These are phyloP conservation scores for Volucella inanis DNA, from an alignment of 2,888 invertebrate genomes.

Conservation along the genomic window DNA sequence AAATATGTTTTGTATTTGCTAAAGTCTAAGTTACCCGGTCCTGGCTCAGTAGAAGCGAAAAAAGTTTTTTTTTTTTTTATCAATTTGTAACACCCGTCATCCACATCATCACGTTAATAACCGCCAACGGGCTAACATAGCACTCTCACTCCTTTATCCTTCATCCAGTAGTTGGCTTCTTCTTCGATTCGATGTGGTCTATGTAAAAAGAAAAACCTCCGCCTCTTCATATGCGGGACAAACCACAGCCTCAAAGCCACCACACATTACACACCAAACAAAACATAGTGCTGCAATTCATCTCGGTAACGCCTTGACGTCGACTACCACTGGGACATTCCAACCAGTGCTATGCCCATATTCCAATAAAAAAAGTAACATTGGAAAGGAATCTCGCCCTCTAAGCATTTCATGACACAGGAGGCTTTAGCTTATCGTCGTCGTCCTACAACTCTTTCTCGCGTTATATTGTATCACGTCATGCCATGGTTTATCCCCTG, in stretches of 20 bases:
- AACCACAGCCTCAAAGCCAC: constrained; percentile 1
- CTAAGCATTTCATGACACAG: constrained; percentile 58
- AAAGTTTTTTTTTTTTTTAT: constrained; percentile 39
- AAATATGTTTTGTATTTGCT: too few species aligned
- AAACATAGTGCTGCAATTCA: constrained; percentile 57
- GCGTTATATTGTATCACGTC: constrained; percentile 56
- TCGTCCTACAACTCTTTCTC: constrained; percentile 63
- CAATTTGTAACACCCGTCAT: constrained; percentile 72
- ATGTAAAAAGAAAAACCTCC: constrained; percentile 55
- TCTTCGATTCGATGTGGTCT: constrained; percentile 67
- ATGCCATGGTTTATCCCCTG: constrained; percentile 55
- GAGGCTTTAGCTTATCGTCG: constrained; percentile 57
- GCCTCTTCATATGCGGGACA: constrained; percentile 48
- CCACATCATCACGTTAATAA: constrained; percentile 70
- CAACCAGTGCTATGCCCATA: constrained; percentile 6
- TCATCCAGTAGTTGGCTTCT: constrained; percentile 72
- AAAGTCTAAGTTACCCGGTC: too few species aligned
- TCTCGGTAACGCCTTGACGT: constrained; percentile 72
- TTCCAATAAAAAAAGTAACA: constrained; percentile 32
- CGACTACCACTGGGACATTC: constrained; percentile 60
- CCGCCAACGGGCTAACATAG: constrained; percentile 64
- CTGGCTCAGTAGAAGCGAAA: too few species aligned
- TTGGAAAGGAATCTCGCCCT: constrained; percentile 69
- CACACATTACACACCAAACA: not conserved
- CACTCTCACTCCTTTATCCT: constrained; percentile 68